Evolutionary conservation across 2,797 vertebrate species (phyloP).

Genomic region (Scarus forsteni): DNA sequence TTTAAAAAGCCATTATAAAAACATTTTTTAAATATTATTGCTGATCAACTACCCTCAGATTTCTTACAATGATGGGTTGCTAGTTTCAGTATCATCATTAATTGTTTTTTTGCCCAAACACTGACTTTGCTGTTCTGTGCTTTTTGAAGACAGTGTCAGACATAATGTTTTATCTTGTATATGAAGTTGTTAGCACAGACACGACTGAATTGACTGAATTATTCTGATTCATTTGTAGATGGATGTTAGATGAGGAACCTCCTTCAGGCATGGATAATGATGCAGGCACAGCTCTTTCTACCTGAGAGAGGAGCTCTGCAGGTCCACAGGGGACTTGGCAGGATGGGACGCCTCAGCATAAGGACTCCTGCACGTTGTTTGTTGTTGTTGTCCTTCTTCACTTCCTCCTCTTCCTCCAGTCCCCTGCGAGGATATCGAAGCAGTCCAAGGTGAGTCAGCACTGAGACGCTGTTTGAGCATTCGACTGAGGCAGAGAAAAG

Average conservation of each 20-base stretch:
- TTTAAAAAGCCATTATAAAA: no score
- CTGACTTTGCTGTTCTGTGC: no score
- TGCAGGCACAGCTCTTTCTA: conserved; percentile 16
- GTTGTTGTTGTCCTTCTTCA: conserved; percentile 30
- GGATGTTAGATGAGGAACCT: conserved; percentile 16
- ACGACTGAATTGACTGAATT: no score
- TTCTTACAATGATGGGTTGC: no score
- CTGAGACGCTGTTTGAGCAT: conserved; percentile 60
- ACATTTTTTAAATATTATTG: no score
- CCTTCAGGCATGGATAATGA: conserved; percentile 34
- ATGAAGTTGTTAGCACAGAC: no score
- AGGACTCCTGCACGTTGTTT: conserved; percentile 41
- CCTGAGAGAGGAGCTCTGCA: conserved; percentile 27
- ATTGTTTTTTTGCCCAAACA: no score
- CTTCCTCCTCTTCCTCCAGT: conserved; percentile 46
- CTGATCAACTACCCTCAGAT: no score
- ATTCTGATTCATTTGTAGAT: conserved; percentile 7
- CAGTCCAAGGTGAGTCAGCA: conserved; percentile 73
- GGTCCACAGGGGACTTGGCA: conserved; percentile 42
- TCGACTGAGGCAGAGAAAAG: conserved; percentile 38
- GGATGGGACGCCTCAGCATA: conserved; percentile 39
- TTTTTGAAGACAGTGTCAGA: no score
- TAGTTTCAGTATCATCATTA: no score
- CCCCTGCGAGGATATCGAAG: conserved; percentile 51
- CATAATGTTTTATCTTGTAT: no score